These are phyloP conservation scores for Drosophila robusta DNA, from an alignment of 2,888 invertebrate genomes.

Conservation along the genomic window DNA sequence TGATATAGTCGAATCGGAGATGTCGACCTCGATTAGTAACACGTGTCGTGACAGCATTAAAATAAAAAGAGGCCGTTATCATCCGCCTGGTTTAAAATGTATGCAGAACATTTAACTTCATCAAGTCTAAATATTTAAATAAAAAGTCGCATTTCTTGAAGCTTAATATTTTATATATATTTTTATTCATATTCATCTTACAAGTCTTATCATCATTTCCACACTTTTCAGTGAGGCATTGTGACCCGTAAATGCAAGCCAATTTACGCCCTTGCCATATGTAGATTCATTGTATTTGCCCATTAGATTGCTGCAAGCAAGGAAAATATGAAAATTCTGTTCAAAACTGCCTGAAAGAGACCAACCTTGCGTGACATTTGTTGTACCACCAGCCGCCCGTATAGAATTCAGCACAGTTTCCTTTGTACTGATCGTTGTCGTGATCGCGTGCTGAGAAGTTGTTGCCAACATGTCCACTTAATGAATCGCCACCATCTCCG, in stretches of 20 bases:
- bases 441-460: conserved; percentile 89
- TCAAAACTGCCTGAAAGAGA: background rate
- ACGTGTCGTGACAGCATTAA: too few species aligned
- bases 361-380: conserved; percentile 88
- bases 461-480: conserved; percentile 88
- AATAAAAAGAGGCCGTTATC: too few species aligned
- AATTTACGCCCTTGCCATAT: conserved; percentile 88
- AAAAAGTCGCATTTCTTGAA: background rate
- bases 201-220: conserved; percentile 88
- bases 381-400: conserved; percentile 91
- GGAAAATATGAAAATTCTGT: background rate
- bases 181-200: conserved; percentile 1
- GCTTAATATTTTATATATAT: background rate
- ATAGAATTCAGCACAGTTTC: conserved; percentile 88
- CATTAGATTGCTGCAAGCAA: conserved; percentile 87
- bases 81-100: too few species aligned
- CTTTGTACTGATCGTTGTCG: conserved; percentile 89
- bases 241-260: conserved; percentile 89
- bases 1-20: too few species aligned
- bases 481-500: conserved; percentile 89
- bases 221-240: conserved; percentile 87
- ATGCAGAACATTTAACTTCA: too few species aligned
- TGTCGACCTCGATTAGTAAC: too few species aligned
- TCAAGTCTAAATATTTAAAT: too few species aligned
- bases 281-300: conserved; percentile 87